These are phyloP conservation scores for Megamerina dolium DNA, from an alignment of 2,888 invertebrate species.

Conservation along the genomic window DNA sequence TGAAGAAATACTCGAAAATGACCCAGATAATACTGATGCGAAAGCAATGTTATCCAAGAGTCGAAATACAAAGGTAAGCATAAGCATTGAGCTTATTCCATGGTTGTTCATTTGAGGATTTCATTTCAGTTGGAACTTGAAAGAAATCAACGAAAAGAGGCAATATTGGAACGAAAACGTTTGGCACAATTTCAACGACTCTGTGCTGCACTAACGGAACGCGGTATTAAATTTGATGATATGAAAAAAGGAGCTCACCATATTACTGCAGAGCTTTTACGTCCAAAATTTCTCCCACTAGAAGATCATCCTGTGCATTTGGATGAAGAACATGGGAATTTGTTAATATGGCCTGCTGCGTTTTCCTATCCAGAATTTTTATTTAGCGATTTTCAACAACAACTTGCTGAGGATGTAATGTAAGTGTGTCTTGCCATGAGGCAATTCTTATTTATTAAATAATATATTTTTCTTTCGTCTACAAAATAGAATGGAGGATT, in stretches of 20 bases:
- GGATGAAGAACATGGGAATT: conserved; percentile 50
- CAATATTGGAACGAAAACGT: conserved; percentile 50
- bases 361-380: conserved; percentile 84
- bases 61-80: conserved; percentile 45
- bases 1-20: conserved; percentile 58
- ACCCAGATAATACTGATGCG: conserved; percentile 55
- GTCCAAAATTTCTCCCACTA: conserved; percentile 62
- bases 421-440: no score
- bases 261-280: conserved; percentile 52
- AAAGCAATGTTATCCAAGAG: conserved; percentile 54
- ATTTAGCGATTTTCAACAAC: conserved; percentile 80
- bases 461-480: not conserved
- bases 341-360: conserved; percentile 85
- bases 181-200: conserved; percentile 49
- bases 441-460: conserved; percentile 1
- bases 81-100: not conserved
- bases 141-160: conserved; percentile 42
- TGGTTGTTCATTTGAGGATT: no score
- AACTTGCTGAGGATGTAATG: conserved; percentile 67
- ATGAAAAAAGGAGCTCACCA: conserved; percentile 49
- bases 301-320: conserved; percentile 61
- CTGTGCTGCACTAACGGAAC: conserved; percentile 49
- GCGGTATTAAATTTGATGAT: conserved; percentile 55
- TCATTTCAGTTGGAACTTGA: conserved; percentile 32
- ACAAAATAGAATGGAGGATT: conserved; percentile 54